These are phyloP conservation scores for Seira ritae DNA, from an alignment of 2,888 invertebrate species.

Conservation along the genomic window DNA sequence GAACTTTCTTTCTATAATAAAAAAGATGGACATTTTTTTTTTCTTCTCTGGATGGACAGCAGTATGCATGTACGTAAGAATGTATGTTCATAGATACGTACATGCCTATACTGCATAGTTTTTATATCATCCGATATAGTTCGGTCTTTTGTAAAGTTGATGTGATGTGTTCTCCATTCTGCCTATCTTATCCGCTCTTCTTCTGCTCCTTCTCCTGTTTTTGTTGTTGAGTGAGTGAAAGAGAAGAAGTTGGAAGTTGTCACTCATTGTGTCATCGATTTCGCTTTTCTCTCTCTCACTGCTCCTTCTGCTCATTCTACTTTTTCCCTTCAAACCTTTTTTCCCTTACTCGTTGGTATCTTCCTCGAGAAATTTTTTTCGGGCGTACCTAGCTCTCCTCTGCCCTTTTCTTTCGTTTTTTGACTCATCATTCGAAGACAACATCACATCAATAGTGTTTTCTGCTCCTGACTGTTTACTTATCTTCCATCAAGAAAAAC, in stretches of 20 bases:
- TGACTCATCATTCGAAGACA: slow-evolving; percentile 16
- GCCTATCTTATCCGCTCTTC: slow-evolving; percentile 16
- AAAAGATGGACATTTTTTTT: slow-evolving; percentile 26
- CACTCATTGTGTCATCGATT: slow-evolving; percentile 71
- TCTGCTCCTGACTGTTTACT: slow-evolving; percentile 7
- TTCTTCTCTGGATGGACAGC: slow-evolving; percentile 37
- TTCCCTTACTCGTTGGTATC: background rate
- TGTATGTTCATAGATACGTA: background rate
- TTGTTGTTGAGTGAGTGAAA: slow-evolving; percentile 55
- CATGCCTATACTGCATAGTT: background rate
- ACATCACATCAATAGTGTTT: slow-evolving; percentile 4
- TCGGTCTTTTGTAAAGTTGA: slow-evolving; percentile 14
- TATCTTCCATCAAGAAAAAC: background rate
- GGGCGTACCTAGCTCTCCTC: background rate
- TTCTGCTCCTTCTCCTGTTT: slow-evolving; percentile 9
- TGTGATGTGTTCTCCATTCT: background rate
- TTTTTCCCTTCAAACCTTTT: slow-evolving; percentile 37
- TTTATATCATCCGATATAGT: background rate
- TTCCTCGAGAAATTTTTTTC: background rate
- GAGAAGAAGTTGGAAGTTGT: slow-evolving; percentile 70
- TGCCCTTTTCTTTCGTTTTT: slow-evolving; percentile 7
- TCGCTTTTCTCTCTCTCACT: slow-evolving; percentile 55
- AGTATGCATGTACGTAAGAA: background rate
- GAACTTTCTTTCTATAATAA: slow-evolving; percentile 25
- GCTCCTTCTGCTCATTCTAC: background rate